Percentiles rank a stretch among this genome's conserved stretches.
phyloP scores from a whole-genome alignment of 2,797 vertebrate species.

The Pelochelys cantorii region DNA sequence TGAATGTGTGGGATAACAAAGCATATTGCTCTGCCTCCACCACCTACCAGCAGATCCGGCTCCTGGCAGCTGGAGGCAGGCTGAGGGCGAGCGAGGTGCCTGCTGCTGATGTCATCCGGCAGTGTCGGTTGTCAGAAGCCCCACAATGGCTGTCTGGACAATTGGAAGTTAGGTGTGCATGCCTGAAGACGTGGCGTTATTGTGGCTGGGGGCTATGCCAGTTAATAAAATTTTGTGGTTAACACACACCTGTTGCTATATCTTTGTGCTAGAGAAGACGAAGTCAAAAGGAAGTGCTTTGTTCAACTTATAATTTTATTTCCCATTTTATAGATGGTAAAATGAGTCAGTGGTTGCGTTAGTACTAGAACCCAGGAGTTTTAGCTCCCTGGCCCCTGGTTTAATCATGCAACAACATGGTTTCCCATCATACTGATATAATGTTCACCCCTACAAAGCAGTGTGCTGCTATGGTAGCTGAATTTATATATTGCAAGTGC shows the following conservation, averaged over 20 bases:
- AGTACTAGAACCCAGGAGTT: constrained; percentile 51
- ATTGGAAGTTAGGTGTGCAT: no score
- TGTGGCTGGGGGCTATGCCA: no score
- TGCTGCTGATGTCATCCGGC: no score
- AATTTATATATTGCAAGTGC: not conserved
- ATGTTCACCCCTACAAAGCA: not conserved
- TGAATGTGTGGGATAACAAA: no score
- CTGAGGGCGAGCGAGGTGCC: no score
- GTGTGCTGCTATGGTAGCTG: constrained; percentile 25
- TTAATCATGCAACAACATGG: constrained; percentile 44
- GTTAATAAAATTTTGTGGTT: no score
- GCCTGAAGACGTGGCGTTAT: no score
- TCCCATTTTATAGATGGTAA: constrained; percentile 65
- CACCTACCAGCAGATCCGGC: no score
- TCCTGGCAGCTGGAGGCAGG: no score
- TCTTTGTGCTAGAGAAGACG: not conserved
- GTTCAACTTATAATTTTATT: constrained; percentile 59
- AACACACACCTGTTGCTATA: not conserved
- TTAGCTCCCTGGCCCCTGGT: constrained; percentile 42
- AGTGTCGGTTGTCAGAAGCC: no score
- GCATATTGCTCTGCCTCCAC: no score
- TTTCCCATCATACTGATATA: not conserved
- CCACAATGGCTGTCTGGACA: no score
- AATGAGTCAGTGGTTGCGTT: constrained; percentile 58
- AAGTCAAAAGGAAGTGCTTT: not conserved